Percentiles rank a stretch among this genome's conserved stretches.
Conservation (phyloP, 2,797 vertebrate species). For the Chiroxiphia lanceolata region DNA sequence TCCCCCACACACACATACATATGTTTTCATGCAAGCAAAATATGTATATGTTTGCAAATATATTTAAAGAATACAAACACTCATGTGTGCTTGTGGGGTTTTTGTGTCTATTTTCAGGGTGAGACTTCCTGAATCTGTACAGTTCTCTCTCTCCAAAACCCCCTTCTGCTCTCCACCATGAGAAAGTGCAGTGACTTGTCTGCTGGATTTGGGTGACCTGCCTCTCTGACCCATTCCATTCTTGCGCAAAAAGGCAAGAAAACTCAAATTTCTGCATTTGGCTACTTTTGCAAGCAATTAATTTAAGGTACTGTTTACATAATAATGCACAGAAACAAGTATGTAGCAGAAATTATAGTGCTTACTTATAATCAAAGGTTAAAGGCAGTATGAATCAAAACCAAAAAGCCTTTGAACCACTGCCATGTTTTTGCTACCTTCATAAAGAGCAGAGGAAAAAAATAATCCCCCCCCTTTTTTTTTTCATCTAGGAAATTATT, state of each 20-base stretch:
- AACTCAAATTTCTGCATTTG: not conserved
- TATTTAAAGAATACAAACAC: not conserved
- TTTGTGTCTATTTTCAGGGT: not conserved
- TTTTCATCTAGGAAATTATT: not conserved
- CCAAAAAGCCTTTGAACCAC: not conserved
- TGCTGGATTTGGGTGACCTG: fast-evolving
- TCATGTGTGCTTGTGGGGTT: fast-evolving
- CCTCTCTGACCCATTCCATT: not conserved
- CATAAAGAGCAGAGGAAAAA: fast-evolving
- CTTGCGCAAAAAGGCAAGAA: not conserved
- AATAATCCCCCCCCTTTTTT: too few species aligned
- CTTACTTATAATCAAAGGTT: not conserved
- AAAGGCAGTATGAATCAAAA: not conserved
- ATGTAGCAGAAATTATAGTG: not conserved
- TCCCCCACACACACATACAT: fast-evolving
- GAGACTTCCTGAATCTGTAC: not conserved
- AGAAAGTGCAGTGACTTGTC: not conserved
- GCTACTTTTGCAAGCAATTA: not conserved
- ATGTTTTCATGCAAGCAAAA: not conserved
- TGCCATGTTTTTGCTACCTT: not conserved
- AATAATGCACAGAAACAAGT: not conserved
- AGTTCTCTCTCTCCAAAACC: not conserved
- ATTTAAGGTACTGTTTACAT: not conserved
- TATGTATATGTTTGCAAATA: not conserved
- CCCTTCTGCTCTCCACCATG: not conserved